Evolutionary conservation across 2,888 invertebrate genomes (phyloP).

Genomic region (Scaptomyza flava): DNA sequence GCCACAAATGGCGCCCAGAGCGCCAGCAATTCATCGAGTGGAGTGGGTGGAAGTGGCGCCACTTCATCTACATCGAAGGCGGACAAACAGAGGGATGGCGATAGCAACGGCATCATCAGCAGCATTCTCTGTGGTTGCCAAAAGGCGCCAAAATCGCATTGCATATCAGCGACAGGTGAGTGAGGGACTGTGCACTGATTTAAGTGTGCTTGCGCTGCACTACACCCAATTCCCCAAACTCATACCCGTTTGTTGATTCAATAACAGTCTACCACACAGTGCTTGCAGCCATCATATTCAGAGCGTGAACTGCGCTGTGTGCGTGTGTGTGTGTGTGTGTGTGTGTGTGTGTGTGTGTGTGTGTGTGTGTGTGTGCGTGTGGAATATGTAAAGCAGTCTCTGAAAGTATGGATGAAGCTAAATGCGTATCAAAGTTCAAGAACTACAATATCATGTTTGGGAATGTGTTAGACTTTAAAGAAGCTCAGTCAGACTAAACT

Average conservation of each 20-base stretch:
- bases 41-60: conserved; percentile 22
- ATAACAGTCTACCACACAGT: not conserved
- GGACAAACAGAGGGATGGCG: conserved; percentile 81
- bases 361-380: not conserved
- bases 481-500: not conserved
- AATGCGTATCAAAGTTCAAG: not conserved
- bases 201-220: not conserved
- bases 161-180: conserved; percentile 85
- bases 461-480: not conserved
- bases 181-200: conserved; percentile 1
- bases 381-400: not conserved
- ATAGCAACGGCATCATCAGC: conserved; percentile 46
- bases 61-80: conserved; percentile 46
- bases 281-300: not conserved
- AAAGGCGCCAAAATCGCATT: conserved; percentile 84
- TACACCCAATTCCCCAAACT: not conserved
- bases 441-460: not conserved
- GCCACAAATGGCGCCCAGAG: conserved; percentile 50
- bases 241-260: not conserved
- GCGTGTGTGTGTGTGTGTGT: not conserved
- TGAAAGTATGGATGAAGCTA: not conserved
- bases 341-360: not conserved
- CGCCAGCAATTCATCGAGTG: conserved; percentile 40
- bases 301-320: not conserved
- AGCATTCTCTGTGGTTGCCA: conserved; percentile 83